Evolutionary conservation across 1,140 invertebrate genomes (phyloP).

Genomic region (Aphidius ervi): DNA sequence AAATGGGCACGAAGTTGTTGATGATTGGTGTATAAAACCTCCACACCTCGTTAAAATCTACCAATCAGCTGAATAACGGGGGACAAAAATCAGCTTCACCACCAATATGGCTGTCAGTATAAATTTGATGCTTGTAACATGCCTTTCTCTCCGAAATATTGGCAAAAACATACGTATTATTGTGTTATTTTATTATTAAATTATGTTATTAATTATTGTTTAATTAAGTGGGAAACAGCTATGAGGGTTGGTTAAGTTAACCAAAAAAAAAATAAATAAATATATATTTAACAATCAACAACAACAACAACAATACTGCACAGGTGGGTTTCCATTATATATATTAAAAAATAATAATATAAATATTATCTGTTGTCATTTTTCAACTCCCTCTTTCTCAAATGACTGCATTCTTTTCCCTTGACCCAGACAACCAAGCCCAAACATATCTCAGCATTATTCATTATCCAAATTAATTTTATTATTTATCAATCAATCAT

Average conservation of each 20-base stretch:
- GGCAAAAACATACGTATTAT: conserved; percentile 37
- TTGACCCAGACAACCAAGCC: too few relatives aligned
- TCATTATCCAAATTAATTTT: too few relatives aligned
- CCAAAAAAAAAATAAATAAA: background rate
- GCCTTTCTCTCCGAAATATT: conserved; percentile 70
- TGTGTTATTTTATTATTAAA: conserved; percentile 27
- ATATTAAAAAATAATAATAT: too few relatives aligned
- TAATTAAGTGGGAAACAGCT: conserved; percentile 42
- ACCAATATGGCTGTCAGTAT: conserved; percentile 84
- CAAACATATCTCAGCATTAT: too few relatives aligned
- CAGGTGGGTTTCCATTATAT: conserved; percentile 4
- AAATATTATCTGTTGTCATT: too few relatives aligned
- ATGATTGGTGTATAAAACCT: conserved; percentile 27
- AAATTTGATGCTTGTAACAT: conserved; percentile 77
- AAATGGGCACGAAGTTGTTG: conserved; percentile 4
- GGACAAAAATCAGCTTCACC: conserved; percentile 73
- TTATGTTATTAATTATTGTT: conserved; percentile 40
- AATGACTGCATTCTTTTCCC: too few relatives aligned
- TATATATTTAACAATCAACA: too few relatives aligned
- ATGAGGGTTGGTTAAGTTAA: conserved; percentile 46
- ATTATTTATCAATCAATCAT: too few relatives aligned
- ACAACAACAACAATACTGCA: conserved; percentile 2
- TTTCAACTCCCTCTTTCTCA: too few relatives aligned
- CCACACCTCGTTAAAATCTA: conserved; percentile 27
- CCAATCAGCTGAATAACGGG: conserved; percentile 62